Percentiles rank a stretch among this genome's conserved stretches.
These are phyloP conservation scores for Rhinichthys klamathensis DNA, from an alignment of 2,113 vertebrate species.

Conservation along the genomic window DNA sequence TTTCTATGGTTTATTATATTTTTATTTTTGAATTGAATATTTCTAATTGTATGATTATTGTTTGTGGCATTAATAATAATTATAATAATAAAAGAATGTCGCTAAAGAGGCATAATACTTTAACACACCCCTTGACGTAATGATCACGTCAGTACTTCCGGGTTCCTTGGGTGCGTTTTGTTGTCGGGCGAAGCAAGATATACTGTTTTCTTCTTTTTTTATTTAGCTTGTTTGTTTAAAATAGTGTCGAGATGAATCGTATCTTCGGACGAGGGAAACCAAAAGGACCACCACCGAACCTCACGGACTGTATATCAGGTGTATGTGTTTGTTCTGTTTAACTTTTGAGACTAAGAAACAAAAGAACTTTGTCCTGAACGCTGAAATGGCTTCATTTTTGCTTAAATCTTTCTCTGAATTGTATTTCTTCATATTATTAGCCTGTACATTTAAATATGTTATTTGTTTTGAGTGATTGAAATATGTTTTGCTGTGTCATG, in stretches of 20 bases:
- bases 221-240: background rate
- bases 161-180: constrained; percentile 10
- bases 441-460: background rate
- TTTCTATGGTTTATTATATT: no score
- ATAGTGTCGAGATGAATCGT: constrained; percentile 83
- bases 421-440: background rate
- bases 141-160: constrained; percentile 31
- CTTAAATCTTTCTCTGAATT: background rate
- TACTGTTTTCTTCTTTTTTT: background rate
- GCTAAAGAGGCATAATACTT: no score
- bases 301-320: constrained; percentile 93
- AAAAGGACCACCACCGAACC: constrained; percentile 89
- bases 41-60: no score
- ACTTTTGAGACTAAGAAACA: constrained; percentile 67
- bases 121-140: background rate
- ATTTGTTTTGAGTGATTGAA: background rate
- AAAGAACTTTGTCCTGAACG: constrained; percentile 52
- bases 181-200: background rate
- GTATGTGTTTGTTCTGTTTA: constrained; percentile 72
- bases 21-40: no score
- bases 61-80: no score
- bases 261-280: constrained; percentile 90
- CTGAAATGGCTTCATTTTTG: background rate
- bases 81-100: no score
- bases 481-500: constrained; percentile 26